Conservation (phyloP, 2,113 vertebrate species). For the Lepus timidus region DNA sequence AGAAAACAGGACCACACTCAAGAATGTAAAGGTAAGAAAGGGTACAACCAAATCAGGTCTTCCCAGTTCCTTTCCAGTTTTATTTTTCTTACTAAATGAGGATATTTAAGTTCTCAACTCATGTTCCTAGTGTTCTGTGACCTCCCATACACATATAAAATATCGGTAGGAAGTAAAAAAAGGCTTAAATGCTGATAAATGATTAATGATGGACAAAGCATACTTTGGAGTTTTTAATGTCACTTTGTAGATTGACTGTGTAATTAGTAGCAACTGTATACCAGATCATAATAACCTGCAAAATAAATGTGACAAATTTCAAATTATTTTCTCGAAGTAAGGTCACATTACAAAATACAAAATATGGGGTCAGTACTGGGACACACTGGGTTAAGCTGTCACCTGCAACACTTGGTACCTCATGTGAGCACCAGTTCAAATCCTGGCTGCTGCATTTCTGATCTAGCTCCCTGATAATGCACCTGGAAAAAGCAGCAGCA, state of each 20-base stretch:
- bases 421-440: too few species aligned
- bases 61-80: not conserved
- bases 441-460: too few species aligned
- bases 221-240: not conserved
- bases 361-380: not conserved
- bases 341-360: not conserved
- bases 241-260: not conserved
- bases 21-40: not conserved
- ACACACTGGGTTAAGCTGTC: too few species aligned
- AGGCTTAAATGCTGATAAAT: not conserved
- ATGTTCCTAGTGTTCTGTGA: not conserved
- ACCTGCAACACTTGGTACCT: too few species aligned
- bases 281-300: not conserved
- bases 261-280: not conserved
- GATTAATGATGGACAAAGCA: not conserved
- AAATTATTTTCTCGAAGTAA: not conserved
- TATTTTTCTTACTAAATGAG: not conserved
- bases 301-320: not conserved
- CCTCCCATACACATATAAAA: not conserved
- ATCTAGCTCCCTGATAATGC: too few species aligned
- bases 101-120: not conserved
- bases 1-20: not conserved
- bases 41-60: not conserved
- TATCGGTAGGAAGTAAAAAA: not conserved
- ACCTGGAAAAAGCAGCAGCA: too few species aligned